These are phyloP conservation scores for Melanerpes aurifrons DNA, from an alignment of 2,113 vertebrate genomes.

Conservation along the genomic window DNA sequence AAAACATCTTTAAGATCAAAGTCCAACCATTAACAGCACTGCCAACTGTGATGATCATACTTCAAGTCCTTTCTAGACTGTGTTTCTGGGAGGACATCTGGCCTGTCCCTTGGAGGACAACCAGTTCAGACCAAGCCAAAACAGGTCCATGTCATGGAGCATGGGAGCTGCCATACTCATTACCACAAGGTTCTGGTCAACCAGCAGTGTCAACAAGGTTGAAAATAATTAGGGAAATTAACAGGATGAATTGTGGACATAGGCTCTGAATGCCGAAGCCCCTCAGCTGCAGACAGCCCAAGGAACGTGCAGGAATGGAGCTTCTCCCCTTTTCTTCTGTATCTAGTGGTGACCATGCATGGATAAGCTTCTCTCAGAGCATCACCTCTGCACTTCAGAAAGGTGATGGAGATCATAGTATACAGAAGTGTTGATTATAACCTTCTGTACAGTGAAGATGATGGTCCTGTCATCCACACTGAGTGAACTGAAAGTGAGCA, in stretches of 20 bases:
- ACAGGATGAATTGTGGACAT: not conserved
- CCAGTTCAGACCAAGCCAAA: not conserved
- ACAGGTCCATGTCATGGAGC: not conserved
- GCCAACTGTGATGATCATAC: not conserved
- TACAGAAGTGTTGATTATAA: not conserved
- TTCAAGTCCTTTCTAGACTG: not conserved
- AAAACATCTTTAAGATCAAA: too few relatives aligned
- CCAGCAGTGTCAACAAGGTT: not conserved
- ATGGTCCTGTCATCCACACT: not conserved
- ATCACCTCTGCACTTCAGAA: not conserved
- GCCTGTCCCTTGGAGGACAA: not conserved
- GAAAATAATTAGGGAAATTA: not conserved
- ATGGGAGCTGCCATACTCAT: not conserved
- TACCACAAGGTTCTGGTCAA: not conserved
- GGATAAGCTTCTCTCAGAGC: not conserved
- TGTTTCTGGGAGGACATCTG: not conserved
- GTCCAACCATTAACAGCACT: too few relatives aligned
- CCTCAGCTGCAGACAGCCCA: not conserved
- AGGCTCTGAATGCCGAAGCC: not conserved
- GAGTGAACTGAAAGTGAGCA: not conserved
- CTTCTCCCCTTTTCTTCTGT: not conserved
- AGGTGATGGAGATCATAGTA: not conserved
- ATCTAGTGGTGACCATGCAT: not conserved
- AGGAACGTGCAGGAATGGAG: fast-evolving
- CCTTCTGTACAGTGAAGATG: not conserved